These are phyloP conservation scores for Oligia latruncula DNA, from an alignment of 2,888 invertebrate genomes.

Conservation along the genomic window DNA sequence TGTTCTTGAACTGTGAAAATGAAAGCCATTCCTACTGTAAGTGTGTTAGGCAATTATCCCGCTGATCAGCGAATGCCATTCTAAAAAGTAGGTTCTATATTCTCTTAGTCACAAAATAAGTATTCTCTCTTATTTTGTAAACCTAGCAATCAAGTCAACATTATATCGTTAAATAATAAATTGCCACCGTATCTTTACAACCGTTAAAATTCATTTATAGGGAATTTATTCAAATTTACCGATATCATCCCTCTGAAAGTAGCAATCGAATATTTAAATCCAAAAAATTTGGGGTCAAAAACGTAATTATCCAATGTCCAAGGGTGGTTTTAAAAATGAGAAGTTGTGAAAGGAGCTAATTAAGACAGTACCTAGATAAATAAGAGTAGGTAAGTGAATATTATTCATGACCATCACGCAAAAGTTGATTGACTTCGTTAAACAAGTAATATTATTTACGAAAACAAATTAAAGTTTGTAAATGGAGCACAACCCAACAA, in stretches of 20 bases:
- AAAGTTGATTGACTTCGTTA: neutral
- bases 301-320: slow-evolving; percentile 20
- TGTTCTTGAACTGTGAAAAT: neutral
- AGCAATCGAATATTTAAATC: slow-evolving; percentile 43
- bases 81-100: neutral
- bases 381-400: neutral
- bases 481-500: neutral
- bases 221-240: slow-evolving; percentile 46
- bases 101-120: neutral
- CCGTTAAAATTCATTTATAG: slow-evolving; percentile 31
- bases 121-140: neutral
- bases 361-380: neutral
- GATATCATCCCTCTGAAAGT: slow-evolving; percentile 24
- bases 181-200: slow-evolving; percentile 23
- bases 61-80: neutral
- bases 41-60: no score
- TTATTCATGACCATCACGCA: neutral
- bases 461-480: neutral
- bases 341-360: neutral
- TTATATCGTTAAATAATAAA: slow-evolving; percentile 22
- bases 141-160: slow-evolving; percentile 19
- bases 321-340: slow-evolving; percentile 9
- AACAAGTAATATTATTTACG: slow-evolving; percentile 1
- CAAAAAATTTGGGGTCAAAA: slow-evolving; percentile 12
- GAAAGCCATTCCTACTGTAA: no score